phyloP scores from a whole-genome alignment of 2,113 vertebrate genomes.

The Phrynosoma platyrhinos region DNA sequence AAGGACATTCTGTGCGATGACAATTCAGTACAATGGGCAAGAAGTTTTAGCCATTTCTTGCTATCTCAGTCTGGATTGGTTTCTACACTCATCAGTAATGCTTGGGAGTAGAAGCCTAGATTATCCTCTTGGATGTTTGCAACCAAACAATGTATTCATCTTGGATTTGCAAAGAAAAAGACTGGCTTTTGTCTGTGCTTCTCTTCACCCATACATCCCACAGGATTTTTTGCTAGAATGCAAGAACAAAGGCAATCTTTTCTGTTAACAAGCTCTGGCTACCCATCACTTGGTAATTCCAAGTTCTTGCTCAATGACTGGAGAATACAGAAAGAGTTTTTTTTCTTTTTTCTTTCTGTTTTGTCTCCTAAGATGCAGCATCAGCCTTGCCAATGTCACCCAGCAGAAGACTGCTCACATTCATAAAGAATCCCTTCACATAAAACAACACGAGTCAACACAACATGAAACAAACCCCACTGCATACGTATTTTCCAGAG shows the following conservation, averaged over 20 bases:
- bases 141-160: slow-evolving; percentile 51
- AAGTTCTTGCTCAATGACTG: not conserved
- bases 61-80: slow-evolving; percentile 32
- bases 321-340: slow-evolving; percentile 18
- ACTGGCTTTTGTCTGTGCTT: slow-evolving; percentile 11
- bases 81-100: slow-evolving; percentile 32
- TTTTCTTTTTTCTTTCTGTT: not conserved
- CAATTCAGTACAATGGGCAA: slow-evolving; percentile 12
- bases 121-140: slow-evolving; percentile 48
- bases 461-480: slow-evolving; percentile 66
- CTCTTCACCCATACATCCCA: not conserved
- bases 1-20: not conserved
- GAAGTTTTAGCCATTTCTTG: slow-evolving; percentile 15
- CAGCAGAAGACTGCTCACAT: not conserved
- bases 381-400: not conserved
- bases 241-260: slow-evolving; percentile 43
- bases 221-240: not conserved
- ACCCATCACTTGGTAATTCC: slow-evolving; percentile 13
- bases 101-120: slow-evolving; percentile 46
- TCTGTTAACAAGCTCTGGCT: slow-evolving; percentile 16
- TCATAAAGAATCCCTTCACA: slow-evolving; percentile 41
- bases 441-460: slow-evolving; percentile 63
- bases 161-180: slow-evolving; percentile 3
- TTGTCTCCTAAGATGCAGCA: not conserved
- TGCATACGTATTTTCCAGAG: slow-evolving; percentile 55